Evolutionary conservation across 2,888 invertebrate genomes (phyloP), one percentile per base, ranked within the genome.

Genomic region (Tenthredo notha): DNA sequence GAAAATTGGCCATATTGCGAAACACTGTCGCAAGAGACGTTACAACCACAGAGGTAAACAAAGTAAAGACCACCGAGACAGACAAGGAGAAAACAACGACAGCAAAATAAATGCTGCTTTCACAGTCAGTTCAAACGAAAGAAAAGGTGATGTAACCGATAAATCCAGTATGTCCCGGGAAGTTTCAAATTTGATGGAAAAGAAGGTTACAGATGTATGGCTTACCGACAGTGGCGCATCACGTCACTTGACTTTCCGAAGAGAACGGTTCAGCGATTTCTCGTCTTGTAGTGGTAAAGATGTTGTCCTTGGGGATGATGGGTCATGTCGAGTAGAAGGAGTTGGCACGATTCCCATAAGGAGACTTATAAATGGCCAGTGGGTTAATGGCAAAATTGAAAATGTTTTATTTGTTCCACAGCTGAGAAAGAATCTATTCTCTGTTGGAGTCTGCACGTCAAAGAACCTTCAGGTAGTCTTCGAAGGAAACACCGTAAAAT

Each of bases 221-320:
- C 15, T 85, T 9, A 43, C 29, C 25, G 84, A 84, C 54, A 85
- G 85, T 29, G 85, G 84, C 18, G 84, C 84, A 33, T 85, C 85
- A 18, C 25, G 80, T 7, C 86, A 86, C 43, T 43, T 86, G 18
- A 70, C 25, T 15, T 85, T 47, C 40, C 47, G 84, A 12, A n/a
- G 72, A 10, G 85, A 86, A 21, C 85, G 86, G 86, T 86, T 85
- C 75, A 10, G 83, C 18, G 40, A 74, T 33, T 58, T 85, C 15
- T 50, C 43, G n/a, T 5, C 58, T 65, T 18, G 37, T 50, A 70
- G 9, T 58, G 86, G 86, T 3, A 83, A 84, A 54, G 50, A 75
- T 54, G 21, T 67, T 18, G 33, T 10, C 4, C 77, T 37, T 25
- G 50, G 65, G 25, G 84, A 61, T 12, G 29, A 50, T 29, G 84